Evolutionary conservation across 2,888 invertebrate genomes (phyloP).

Genomic region (Hirudinaria manillensis): DNA sequence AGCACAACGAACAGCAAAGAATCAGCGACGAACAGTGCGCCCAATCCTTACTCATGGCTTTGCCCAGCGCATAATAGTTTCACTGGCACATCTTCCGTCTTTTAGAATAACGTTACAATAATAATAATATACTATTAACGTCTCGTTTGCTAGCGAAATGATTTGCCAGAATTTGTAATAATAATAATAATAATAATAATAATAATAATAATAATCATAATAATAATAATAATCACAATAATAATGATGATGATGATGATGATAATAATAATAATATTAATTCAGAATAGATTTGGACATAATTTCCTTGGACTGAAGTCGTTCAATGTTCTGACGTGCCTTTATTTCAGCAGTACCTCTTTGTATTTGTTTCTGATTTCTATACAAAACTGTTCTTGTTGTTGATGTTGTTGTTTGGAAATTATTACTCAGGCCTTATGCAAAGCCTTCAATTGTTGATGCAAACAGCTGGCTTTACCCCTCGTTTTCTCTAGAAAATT

Average conservation of each 20-base stretch:
- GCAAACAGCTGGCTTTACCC: background rate
- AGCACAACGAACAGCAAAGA: constrained; percentile 39
- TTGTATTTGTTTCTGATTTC: too few species aligned
- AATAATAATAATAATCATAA: too few species aligned
- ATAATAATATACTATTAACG: too few species aligned
- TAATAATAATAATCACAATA: too few species aligned
- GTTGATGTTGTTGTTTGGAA: too few species aligned
- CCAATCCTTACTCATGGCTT: constrained; percentile 29
- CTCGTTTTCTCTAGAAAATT: constrained; percentile 12
- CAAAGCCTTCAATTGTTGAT: background rate
- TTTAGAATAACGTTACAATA: background rate
- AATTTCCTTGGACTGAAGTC: background rate
- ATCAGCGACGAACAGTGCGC: constrained; percentile 38
- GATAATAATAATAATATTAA: background rate
- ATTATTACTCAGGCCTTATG: constrained; percentile 3
- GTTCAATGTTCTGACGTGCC: background rate
- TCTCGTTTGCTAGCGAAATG: background rate
- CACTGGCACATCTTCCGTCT: background rate
- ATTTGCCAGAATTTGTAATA: background rate
- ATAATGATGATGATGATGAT: too few species aligned
- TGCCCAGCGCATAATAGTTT: constrained; percentile 13
- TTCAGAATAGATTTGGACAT: background rate
- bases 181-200: too few species aligned
- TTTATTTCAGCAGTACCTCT: background rate
- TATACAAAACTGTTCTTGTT: too few species aligned